phyloP scores from a whole-genome alignment of 92 coral and sea anemone genomes.

The Parazoanthus darwini region DNA sequence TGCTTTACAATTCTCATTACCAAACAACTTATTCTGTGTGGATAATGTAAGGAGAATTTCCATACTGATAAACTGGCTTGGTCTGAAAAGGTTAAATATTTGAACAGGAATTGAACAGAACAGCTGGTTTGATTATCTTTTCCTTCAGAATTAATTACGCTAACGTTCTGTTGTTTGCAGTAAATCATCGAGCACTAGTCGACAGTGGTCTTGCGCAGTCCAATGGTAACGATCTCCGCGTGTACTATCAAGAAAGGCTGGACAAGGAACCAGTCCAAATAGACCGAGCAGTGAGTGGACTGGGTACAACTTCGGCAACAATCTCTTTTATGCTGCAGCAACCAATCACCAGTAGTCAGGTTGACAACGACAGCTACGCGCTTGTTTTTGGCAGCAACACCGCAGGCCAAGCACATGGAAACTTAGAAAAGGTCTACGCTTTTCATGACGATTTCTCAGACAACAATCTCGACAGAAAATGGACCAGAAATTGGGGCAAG shows the following conservation, averaged over 20 bases:
- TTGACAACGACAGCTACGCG: slow-evolving; percentile 48
- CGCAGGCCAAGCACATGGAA: slow-evolving; percentile 54
- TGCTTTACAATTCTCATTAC: no score
- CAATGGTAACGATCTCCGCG: slow-evolving; percentile 60
- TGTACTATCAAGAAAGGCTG: slow-evolving; percentile 26
- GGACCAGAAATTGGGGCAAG: slow-evolving; percentile 62
- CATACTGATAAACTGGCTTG: no score
- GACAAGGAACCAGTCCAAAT: slow-evolving; percentile 45
- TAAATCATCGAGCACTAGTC: slow-evolving; percentile 56
- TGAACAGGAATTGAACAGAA: neutral
- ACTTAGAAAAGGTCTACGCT: slow-evolving; percentile 59
- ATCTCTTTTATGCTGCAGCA: slow-evolving; percentile 53
- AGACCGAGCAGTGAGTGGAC: slow-evolving; percentile 56
- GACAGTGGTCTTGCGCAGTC: slow-evolving; percentile 39
- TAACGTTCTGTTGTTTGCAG: slow-evolving; percentile 22
- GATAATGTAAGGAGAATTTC: no score
- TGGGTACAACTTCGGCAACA: slow-evolving; percentile 43
- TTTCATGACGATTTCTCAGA: slow-evolving; percentile 68
- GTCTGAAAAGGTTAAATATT: no score
- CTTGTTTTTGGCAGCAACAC: slow-evolving; percentile 56
- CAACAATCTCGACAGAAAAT: slow-evolving; percentile 42
- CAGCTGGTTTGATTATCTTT: neutral
- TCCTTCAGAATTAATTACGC: neutral
- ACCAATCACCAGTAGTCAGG: slow-evolving; percentile 29
- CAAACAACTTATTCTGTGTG: no score